phyloP scores from a whole-genome alignment of 37 sponge, comb jelly and placozoan genomes.

The Cliona cf. orientalis region DNA sequence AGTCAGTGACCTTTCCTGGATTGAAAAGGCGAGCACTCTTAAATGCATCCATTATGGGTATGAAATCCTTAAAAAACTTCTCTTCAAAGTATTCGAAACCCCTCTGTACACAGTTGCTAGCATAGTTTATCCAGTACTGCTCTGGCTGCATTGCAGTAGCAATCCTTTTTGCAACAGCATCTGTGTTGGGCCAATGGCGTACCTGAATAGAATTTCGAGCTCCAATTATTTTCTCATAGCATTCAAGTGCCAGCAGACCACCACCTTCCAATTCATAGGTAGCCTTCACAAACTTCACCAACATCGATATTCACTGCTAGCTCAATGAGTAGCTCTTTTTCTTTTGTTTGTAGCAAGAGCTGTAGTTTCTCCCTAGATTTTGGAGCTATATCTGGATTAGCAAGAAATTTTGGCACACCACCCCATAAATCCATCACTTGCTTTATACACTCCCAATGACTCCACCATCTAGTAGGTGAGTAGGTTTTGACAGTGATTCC shows the following conservation, averaged over 20 bases:
- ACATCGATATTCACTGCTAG: constrained; percentile 30
- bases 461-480: constrained; percentile 31
- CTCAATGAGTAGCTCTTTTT: constrained; percentile 26
- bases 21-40: constrained; percentile 15
- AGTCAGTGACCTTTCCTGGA: constrained; percentile 15
- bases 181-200: neutral
- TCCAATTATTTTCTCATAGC: constrained; percentile 22
- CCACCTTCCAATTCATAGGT: constrained; percentile 54
- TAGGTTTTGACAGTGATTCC: constrained; percentile 4
- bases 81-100: neutral
- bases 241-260: constrained; percentile 39
- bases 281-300: constrained; percentile 46
- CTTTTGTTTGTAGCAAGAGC: constrained; percentile 7
- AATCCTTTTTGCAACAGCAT: neutral
- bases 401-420: constrained; percentile 16
- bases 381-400: constrained; percentile 15
- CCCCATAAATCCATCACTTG: constrained; percentile 19
- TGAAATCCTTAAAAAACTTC: constrained; percentile 6
- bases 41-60: constrained; percentile 26
- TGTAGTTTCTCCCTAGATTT: constrained; percentile 5
- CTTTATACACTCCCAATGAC: constrained; percentile 27
- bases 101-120: neutral
- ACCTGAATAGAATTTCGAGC: constrained; percentile 16
- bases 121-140: neutral
- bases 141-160: neutral